Evolutionary conservation across 1,140 invertebrate species (phyloP), one percentile per base, ranked within the genome.

Genomic region (Ceratina japonica): DNA sequence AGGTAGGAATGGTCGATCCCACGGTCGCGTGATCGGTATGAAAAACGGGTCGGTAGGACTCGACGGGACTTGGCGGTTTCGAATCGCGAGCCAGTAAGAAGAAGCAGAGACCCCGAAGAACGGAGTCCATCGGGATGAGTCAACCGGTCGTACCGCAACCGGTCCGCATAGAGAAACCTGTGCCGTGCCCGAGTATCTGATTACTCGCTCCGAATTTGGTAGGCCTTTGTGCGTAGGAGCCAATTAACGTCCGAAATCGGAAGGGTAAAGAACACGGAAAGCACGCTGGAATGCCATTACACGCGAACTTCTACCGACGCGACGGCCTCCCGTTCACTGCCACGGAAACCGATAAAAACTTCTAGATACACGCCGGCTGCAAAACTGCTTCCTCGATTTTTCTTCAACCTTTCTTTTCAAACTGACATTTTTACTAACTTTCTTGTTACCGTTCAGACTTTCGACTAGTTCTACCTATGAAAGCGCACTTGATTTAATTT

Each of bases 1-100:
- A 31, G 27, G 1, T 76, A 86, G 75, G 71, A 86, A 86, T 86
- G 80, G 77, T 65, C 81, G 70, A 10, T 86, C 81, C 66, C 81
- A 86, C 63, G 81, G 59, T 75, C 61, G n/a, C 54, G 61, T 52
- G 22, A 56, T 8, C 56, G 52, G 22, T 52, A 86, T 44, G 72
- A 69, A 80, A 84, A 81, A 80, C 68, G 78, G 65, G 54, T 64
- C 58, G 69, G n/a, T 31, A 44, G 16, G 27, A 62, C 65, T 71
- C 68, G 37, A 56, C 64, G 69, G 83, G 83, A 85, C 83, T 85
- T 85, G 44, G 79, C 68, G 79, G 70, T 85, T 81, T 81, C 18
- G 79, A 51, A 27, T 37, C 20, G 20, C 70, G 27, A 16, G 49
- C 61, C 68, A 54, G 61, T 44, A 44, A 44, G 37, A 44, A 44